Base-by-base conservation (phyloP, 2,797 vertebrate genomes). In the Hippopotamyrus pictus region DNA sequence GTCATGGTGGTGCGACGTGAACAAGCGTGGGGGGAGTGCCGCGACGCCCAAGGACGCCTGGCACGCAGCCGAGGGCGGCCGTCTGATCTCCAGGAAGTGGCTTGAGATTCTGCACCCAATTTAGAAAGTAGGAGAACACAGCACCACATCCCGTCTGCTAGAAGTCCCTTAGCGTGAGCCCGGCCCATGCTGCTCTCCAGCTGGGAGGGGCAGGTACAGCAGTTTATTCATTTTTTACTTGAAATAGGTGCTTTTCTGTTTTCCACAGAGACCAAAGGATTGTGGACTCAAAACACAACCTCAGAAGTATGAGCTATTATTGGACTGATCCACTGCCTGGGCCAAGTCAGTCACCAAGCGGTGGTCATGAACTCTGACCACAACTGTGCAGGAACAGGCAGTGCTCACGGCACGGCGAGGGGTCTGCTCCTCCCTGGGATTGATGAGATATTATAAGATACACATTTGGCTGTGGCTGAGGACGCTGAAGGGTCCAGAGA, bases 261-360 rank as follows among this genome's bases (percentile, higher is more conserved):
- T 82, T 41, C 76, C 86, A 87, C 51, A 46, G 37, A 82, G 41
- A 82, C 76, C 37, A 82, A 82, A 82, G 37, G 41, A 82, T 8
- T n/a, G 41, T 82, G 76, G 76, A 44, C 76, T n/a, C 76, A 82
- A 46, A 82, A 19, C 41, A 17, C 14, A 46, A n/a, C 76, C 65
- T 37, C 11, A 82, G 11, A 82, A 82, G 73, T 79, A 79, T 44
- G 41, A 79, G 41, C 37, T 79, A 44, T 79, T 79, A 6, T 41
- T 44, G 14, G 41, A 79, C 5, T 8, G 29, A 37, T 73, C 29
- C 14, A 0, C 17, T 73, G 33, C 41, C 6, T 82, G 41, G 41
- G 76, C 37, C 76, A 44, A 82, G 76, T 46, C 76, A 82, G 76
- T 82, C 76, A 82, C 19, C 41, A 82, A 82, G 76, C n/a, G 76